These are phyloP conservation scores for Tineola bisselliella DNA, from an alignment of 2,888 invertebrate genomes.

Conservation along the genomic window DNA sequence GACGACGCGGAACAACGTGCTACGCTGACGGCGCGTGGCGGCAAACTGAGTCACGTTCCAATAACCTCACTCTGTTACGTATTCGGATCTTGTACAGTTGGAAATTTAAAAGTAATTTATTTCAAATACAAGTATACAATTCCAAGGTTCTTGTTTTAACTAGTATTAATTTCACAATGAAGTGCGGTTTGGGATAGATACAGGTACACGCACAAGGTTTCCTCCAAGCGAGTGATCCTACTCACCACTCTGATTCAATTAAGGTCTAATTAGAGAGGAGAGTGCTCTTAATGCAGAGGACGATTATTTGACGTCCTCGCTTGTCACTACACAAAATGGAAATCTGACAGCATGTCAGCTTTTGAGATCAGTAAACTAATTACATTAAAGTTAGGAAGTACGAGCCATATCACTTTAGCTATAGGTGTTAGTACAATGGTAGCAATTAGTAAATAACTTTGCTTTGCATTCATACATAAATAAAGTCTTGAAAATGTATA, in stretches of 20 bases:
- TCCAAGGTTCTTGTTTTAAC: conserved; percentile 3
- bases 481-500: no score
- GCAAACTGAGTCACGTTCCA: conserved; percentile 35
- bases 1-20: conserved; percentile 32
- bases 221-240: conserved; percentile 24
- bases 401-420: neutral
- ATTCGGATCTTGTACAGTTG: conserved; percentile 15
- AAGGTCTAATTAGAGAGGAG: conserved; percentile 60
- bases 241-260: conserved; percentile 53
- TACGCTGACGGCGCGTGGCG: conserved; percentile 46
- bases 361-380: conserved; percentile 21
- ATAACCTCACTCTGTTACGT: conserved; percentile 18
- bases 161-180: neutral
- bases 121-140: neutral
- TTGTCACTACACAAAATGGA: conserved; percentile 55
- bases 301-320: conserved; percentile 49
- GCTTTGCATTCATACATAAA: no score
- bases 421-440: neutral
- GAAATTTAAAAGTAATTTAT: conserved; percentile 10
- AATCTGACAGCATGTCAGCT: conserved; percentile 48
- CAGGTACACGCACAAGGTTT: conserved; percentile 14
- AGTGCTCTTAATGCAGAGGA: conserved; percentile 60
- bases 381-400: conserved; percentile 11
- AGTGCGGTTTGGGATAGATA: neutral
- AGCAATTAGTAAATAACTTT: no score